Base-by-base conservation (phyloP, 2,797 vertebrate species). In the Lepidocolaptes lacrymiger region DNA sequence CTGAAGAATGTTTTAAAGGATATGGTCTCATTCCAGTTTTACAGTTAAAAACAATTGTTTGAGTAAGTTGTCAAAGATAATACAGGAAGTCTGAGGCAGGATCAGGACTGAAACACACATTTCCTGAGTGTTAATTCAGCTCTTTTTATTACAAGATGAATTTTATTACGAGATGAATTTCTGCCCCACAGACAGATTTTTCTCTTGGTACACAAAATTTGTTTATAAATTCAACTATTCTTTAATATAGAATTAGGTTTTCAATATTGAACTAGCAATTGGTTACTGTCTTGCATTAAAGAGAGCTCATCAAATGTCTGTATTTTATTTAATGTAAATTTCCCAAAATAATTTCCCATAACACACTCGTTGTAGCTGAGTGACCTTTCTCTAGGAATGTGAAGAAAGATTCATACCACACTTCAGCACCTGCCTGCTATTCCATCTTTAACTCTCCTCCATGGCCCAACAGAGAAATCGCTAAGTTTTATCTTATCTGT, bases 401-500 rank as follows among this genome's bases (percentile, higher is more conserved):
- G 75, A 87, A 68, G 59, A 69, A 88, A 90, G 44, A 72, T 56
- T 61, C 43, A 32, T 17, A 91, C 44, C 30, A 62, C 27, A 32
- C 74, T 92, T 85, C 26, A 90, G 54, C 91, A 66, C 67, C 85
- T 91, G 68, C 37, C 23, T 78, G 75, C 44, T 67, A 32, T 95
- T 92, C 92, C 84, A 73, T 75, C 92, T 91, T 93, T 85, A 93
- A 93, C 84, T 91, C 66, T 85, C 71, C 69, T 85, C 79, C 72
- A 49, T 74, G 78, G 88, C 59, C 63, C 81, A 79, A 28, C 64
- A 55, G 55, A 66, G 27, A 89, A 92, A 59, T 52, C 26, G 52
- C 39, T 0, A 1, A 88, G 37, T 59, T 51, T 82, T 88, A 52
- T 67, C 32, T 91, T 86, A 26, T 63, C 83, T 87, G 68, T 69